Base-by-base conservation (phyloP, 2,888 invertebrate genomes). In the Habroteleia sp. region DNA sequence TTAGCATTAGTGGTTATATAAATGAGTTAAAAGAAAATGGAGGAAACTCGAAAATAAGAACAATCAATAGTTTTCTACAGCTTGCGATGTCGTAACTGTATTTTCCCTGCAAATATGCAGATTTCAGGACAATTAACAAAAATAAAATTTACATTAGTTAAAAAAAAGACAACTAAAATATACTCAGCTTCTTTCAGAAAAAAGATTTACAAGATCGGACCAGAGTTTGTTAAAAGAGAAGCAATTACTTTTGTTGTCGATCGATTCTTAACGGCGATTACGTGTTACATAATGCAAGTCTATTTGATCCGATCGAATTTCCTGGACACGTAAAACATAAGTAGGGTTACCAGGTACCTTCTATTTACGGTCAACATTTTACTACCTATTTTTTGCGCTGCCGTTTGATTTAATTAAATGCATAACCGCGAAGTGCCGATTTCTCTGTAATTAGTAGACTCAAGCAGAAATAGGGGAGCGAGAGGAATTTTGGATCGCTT, bases 361-460 rank as follows among this genome's bases (percentile, higher is more conserved):
- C 44, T 50, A 69, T 60, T 69, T 46, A 14, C 58, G 27, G 14
- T 13, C 20, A 35, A 41, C 58, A 41, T 65, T 75, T 65, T 65
- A 50, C 42, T 33, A 42, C 23, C 46, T 35, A 72, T 76, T 74
- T 69, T 76, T 54, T 50, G 62, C 8, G 5, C 52, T 37, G 37
- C 56, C 56, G 39, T 74, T 77, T 79, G 79, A 80, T 80, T 84
- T 83, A 82, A 83, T 84, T 82, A 83, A 76, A 78, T 72, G 58
- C 76, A 54, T 72, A 63, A 74, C 69, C 31, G 52, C 42, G 65
- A 23, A 44, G 44, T 16, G 56, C 65, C 76, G 77, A 81, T 85
- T 84, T 84, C 83, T 77, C 81, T 76, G 79, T 73, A 81, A 83
- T 84, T 82, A 83, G 76, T 62, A 29, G 41, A 71, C 56, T 66